These are phyloP conservation scores for Volucella bombylans DNA, from an alignment of 2,888 invertebrate species.

Conservation along the genomic window DNA sequence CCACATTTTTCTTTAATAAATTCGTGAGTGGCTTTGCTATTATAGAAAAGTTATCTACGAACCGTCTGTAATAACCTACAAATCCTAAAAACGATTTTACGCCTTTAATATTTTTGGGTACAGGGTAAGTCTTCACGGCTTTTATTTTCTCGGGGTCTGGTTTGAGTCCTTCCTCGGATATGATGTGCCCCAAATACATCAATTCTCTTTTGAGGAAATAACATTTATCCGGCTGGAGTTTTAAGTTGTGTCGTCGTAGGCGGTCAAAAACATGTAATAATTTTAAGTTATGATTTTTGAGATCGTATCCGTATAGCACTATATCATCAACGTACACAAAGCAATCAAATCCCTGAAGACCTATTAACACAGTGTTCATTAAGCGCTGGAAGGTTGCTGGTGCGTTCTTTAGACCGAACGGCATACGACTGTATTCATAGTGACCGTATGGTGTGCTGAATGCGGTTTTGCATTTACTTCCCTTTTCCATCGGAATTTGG, in stretches of 20 bases:
- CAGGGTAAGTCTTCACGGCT: slow-evolving; percentile 9
- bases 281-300: slow-evolving; percentile 35
- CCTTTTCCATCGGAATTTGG: not conserved
- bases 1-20: not conserved
- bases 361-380: slow-evolving; percentile 52
- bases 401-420: slow-evolving; percentile 57
- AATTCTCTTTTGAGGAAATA: slow-evolving; percentile 7
- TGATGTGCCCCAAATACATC: slow-evolving; percentile 15
- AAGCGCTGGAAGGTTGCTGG: slow-evolving; percentile 59
- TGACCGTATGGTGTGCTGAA: slow-evolving; percentile 29
- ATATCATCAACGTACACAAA: slow-evolving; percentile 61
- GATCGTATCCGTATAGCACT: slow-evolving; percentile 46
- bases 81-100: slow-evolving; percentile 22
- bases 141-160: slow-evolving; percentile 20
- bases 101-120: slow-evolving; percentile 15
- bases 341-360: slow-evolving; percentile 35
- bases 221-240: slow-evolving; percentile 1
- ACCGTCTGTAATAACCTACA: slow-evolving; percentile 12
- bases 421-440: slow-evolving; percentile 52
- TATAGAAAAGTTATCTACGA: slow-evolving; percentile 2
- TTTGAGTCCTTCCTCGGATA: slow-evolving; percentile 19
- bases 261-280: slow-evolving; percentile 23
- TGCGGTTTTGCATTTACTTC: slow-evolving; percentile 29
- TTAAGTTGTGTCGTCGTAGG: slow-evolving; percentile 5
- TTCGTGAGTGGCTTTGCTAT: not conserved